Evolutionary conservation across 2,888 invertebrate genomes (phyloP).

Genomic region (Andrena bucephala): DNA sequence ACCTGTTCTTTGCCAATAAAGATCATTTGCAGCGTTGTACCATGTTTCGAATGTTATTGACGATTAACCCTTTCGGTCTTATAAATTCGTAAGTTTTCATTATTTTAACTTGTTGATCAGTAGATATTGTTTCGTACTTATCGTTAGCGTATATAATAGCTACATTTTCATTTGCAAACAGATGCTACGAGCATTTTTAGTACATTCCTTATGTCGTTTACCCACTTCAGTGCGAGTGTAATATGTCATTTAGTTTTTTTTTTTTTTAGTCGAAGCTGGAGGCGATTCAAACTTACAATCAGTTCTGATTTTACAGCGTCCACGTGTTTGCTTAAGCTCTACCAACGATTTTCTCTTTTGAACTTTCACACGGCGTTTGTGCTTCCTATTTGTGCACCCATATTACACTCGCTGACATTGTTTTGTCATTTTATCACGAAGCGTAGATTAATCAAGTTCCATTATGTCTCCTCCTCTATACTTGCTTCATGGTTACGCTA

Average conservation of each 20-base stretch:
- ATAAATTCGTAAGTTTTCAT: background rate
- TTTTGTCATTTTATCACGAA: constrained; percentile 42
- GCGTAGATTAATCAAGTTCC: constrained; percentile 42
- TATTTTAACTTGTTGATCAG: background rate
- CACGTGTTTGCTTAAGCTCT: background rate
- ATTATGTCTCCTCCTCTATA: constrained; percentile 35
- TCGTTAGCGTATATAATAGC: too few species aligned
- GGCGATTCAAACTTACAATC: background rate
- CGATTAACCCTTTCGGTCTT: background rate
- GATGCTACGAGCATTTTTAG: too few species aligned
- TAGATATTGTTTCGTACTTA: background rate
- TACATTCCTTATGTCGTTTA: too few species aligned
- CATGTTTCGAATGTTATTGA: background rate
- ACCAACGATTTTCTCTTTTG: background rate
- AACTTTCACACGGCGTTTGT: background rate
- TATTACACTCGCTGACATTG: constrained; percentile 25
- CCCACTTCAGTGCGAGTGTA: background rate
- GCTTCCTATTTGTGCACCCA: constrained; percentile 2
- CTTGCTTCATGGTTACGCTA: constrained; percentile 58
- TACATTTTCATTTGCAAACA: too few species aligned
- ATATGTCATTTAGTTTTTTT: background rate
- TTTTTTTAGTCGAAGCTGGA: background rate
- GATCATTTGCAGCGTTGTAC: background rate
- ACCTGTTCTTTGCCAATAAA: background rate
- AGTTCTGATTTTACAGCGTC: background rate